Evolutionary conservation across 2,113 vertebrate species (phyloP).

Genomic region (Columba janthina): DNA sequence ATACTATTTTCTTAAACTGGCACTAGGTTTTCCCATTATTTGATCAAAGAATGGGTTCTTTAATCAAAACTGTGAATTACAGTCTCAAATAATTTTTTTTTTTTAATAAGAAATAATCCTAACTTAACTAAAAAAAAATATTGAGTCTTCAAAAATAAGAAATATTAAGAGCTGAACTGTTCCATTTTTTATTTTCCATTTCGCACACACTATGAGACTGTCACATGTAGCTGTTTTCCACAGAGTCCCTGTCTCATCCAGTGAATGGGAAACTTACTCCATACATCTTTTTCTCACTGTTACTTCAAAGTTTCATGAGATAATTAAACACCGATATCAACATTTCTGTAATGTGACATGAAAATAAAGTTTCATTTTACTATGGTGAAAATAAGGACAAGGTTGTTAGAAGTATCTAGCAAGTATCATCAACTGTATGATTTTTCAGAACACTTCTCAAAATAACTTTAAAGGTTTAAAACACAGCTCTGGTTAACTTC

Average conservation of each 20-base stretch:
- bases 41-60: not conserved
- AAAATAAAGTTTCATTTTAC: not conserved
- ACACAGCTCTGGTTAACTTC: not conserved
- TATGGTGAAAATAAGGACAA: not conserved
- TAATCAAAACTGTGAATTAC: not conserved
- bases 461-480: not conserved
- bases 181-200: not conserved
- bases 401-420: not conserved
- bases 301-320: not conserved
- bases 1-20: not conserved
- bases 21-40: not conserved
- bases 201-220: not conserved
- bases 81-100: not conserved
- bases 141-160: not conserved
- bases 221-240: not conserved
- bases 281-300: not conserved
- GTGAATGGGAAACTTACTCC: not conserved
- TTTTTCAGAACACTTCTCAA: not conserved
- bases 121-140: not conserved
- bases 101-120: not conserved
- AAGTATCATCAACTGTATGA: not conserved
- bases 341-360: not conserved
- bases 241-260: not conserved
- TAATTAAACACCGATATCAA: not conserved
- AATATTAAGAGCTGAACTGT: not conserved